Evolutionary conservation across 2,113 vertebrate species (phyloP).

Genomic region (Chrysemys picta): DNA sequence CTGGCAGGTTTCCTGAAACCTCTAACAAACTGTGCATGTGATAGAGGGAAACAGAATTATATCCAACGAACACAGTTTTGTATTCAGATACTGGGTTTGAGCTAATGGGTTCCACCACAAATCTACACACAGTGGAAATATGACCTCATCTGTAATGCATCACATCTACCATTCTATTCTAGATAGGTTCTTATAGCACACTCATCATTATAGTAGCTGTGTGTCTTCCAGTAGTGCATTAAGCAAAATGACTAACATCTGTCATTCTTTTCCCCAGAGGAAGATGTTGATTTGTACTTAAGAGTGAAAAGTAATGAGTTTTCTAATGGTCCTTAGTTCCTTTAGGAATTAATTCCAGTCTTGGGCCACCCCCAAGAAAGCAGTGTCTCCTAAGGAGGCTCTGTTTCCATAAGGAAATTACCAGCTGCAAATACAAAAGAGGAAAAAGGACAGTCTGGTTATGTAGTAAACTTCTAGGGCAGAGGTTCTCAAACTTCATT

Average conservation of each 20-base stretch:
- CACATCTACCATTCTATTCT: background rate
- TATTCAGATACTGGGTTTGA: slow-evolving; percentile 24
- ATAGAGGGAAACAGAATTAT: background rate
- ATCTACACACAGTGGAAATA: background rate
- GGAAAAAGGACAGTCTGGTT: background rate
- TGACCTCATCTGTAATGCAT: background rate
- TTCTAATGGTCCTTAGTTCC: background rate
- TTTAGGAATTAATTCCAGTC: background rate
- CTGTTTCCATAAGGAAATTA: background rate
- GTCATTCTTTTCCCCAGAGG: background rate
- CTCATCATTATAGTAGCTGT: background rate
- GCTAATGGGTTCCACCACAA: slow-evolving; percentile 32
- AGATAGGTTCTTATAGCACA: background rate
- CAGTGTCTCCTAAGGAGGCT: background rate
- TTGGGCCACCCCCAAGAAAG: background rate
- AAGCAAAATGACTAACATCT: background rate
- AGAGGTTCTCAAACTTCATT: too few species aligned
- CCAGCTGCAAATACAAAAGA: background rate
- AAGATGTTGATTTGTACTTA: background rate
- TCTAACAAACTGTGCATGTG: background rate
- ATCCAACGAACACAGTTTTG: slow-evolving; percentile 34
- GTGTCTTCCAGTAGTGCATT: background rate
- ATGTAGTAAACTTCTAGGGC: background rate
- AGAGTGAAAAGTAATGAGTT: background rate
- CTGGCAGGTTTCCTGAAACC: background rate